These are phyloP conservation scores for Hydropsyche tenuis DNA, from an alignment of 1,140 invertebrate genomes.

Conservation along the genomic window DNA sequence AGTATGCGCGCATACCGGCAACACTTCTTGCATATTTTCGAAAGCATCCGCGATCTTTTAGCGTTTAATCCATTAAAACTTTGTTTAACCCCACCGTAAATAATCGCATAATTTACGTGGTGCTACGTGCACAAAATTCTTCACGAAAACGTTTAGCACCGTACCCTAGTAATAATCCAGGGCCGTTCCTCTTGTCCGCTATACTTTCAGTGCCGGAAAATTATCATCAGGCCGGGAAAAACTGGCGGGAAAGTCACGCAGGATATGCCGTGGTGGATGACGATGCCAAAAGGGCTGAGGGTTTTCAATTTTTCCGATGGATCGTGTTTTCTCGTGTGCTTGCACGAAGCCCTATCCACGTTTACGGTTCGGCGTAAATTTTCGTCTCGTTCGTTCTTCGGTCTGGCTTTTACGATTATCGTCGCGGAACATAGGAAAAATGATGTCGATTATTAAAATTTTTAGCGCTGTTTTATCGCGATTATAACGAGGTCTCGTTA, in stretches of 20 bases:
- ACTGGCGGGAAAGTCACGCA: background rate
- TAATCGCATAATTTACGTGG: conserved; percentile 16
- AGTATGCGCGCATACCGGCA: too few relatives aligned
- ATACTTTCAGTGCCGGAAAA: conserved; percentile 6
- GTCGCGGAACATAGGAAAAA: background rate
- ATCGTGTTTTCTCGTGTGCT: too few relatives aligned
- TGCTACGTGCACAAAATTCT: conserved; percentile 28
- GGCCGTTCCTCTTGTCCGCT: conserved; percentile 21
- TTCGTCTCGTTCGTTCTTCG: too few relatives aligned
- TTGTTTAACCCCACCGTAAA: background rate
- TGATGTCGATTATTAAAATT: background rate
- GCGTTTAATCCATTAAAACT: conserved; percentile 16
- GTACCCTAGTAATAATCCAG: conserved; percentile 19
- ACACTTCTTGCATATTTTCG: background rate
- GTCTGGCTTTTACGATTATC: background rate
- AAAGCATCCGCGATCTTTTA: background rate
- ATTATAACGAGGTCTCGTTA: conserved; percentile 11
- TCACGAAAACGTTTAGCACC: conserved; percentile 23
- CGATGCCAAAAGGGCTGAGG: background rate
- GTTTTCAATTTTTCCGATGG: too few relatives aligned
- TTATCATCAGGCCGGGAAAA: background rate
- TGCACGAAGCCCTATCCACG: background rate
- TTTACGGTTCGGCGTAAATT: too few relatives aligned
- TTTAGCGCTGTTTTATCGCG: background rate
- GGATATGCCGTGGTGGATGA: background rate